phyloP scores from a whole-genome alignment of 1,140 invertebrate species.

The Euura saliciscinereae region DNA sequence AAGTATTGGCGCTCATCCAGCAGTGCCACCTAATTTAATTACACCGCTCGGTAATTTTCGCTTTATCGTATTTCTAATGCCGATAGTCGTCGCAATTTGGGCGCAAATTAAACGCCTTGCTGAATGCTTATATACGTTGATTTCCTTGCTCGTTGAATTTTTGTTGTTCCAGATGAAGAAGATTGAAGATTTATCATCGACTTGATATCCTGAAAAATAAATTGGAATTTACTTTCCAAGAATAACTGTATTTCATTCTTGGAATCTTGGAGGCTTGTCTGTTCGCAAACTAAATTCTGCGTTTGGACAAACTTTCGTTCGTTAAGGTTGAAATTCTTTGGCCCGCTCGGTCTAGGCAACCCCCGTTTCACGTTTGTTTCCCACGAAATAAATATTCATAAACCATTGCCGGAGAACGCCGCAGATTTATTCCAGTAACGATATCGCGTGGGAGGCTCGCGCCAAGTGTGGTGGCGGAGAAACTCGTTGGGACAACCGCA shows the following conservation, averaged over 20 bases:
- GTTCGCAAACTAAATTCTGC: not conserved
- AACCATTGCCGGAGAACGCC: not conserved
- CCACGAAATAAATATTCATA: constrained; percentile 6
- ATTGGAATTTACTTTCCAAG: not conserved
- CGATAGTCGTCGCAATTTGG: not conserved
- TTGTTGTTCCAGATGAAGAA: not conserved
- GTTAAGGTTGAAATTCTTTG: not conserved
- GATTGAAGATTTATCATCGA: not conserved
- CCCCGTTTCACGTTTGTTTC: not conserved
- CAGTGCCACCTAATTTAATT: constrained; percentile 1
- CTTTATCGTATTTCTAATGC: not conserved
- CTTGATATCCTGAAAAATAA: not conserved
- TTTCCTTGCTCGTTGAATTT: too few species aligned
- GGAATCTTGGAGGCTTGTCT: not conserved
- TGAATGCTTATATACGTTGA: not conserved
- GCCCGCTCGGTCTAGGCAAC: not conserved
- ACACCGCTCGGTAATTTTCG: constrained; percentile 1
- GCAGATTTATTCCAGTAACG: too few species aligned
- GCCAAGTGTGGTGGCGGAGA: too few species aligned
- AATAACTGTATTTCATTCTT: not conserved
- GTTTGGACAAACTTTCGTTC: not conserved
- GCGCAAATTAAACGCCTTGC: not conserved
- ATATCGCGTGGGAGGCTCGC: too few species aligned
- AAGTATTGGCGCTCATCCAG: constrained; percentile 5
- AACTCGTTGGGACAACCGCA: not conserved